Base-by-base conservation (phyloP, 2,888 invertebrate genomes). In the Arge pagana region DNA sequence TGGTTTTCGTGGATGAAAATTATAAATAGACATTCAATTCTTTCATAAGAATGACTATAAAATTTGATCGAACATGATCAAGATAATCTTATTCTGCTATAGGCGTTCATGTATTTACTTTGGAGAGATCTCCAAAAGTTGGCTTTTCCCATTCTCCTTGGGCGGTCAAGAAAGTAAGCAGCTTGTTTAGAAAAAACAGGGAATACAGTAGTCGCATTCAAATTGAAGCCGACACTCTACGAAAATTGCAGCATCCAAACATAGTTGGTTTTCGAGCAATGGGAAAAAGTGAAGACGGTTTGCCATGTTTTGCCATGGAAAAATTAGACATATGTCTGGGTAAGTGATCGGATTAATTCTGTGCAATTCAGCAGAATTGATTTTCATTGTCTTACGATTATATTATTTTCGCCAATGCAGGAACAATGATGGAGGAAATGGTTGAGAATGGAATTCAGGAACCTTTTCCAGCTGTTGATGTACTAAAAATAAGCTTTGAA, bases 101-200 rank as follows among this genome's bases (percentile, higher is more conserved):
- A 89, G 89, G 92, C 49, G 86, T 92, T 10, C 85, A 83, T 59
- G 91, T 93, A 0, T 90, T 88, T 76, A 85, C 88, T 59, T 71
- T 92, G 55, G 81, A 89, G 50, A 80, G 92, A 56, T 88, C 89
- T 0, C 89, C 90, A 0, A 79, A 81, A 60, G 81, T 82, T 1
- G 86, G 88, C 5, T 81, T 83, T 61, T 74, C 81, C 0, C 81
- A 85, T n/a, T 93, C 93, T 0, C 93, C 93, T 0, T 93, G 93
- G 93, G 93, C 92, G 0, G 79, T 93, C 0, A 93, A 93, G 70
- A 87, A 89, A 75, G 70, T 90, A 1, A 83, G 82, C 59, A 81
- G 79, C 13, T 80, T 80, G 60, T 56, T 65, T 4, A 58, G 57
- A 1, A 62, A 64, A 37, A 74, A 68, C 56, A 62, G 78, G 1